A percentile compares a stretch with the other conserved stretches of the same genome.
phyloP scores from a whole-genome alignment of 2,888 invertebrate species.

The Scaptodrosophila latifasciaeformis region DNA sequence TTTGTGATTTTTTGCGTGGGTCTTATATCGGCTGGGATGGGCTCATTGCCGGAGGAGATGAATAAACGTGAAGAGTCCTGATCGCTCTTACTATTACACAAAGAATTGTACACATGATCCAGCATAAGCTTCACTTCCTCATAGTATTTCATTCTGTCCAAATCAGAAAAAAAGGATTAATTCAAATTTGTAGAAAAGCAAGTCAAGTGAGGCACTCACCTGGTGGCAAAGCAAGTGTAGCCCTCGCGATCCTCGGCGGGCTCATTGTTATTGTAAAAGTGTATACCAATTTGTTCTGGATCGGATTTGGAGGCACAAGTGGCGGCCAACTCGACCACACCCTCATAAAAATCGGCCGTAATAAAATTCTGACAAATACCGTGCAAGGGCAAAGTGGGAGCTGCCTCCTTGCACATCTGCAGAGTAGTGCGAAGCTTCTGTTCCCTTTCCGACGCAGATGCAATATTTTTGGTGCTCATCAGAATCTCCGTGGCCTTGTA shows the following conservation, averaged over 20 bases:
- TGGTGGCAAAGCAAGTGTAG: constrained; percentile 81
- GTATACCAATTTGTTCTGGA: constrained; percentile 89
- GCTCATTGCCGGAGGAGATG: constrained; percentile 13
- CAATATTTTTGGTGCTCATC: constrained; percentile 85
- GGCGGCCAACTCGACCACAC: constrained; percentile 91
- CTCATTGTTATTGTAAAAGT: constrained; percentile 90
- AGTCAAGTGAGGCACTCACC: constrained; percentile 62
- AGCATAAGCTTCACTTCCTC: constrained; percentile 88
- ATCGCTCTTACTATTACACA: constrained; percentile 63
- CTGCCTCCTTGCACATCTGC: constrained; percentile 90
- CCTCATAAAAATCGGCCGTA: constrained; percentile 87
- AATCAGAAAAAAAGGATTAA: neutral
- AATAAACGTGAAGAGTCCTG: constrained; percentile 41
- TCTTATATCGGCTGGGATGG: constrained; percentile 45
- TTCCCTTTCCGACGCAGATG: constrained; percentile 85
- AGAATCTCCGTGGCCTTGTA: constrained; percentile 96
- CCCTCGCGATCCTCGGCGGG: constrained; percentile 90
- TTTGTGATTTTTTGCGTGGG: constrained; percentile 76
- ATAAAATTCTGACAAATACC: constrained; percentile 90
- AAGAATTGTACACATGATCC: constrained; percentile 76
- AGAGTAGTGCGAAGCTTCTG: constrained; percentile 86
- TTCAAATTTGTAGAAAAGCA: neutral
- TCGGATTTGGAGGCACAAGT: constrained; percentile 91
- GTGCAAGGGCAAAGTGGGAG: constrained; percentile 88
- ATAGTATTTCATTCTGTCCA: constrained; percentile 88